Percentiles rank a stretch among this genome's conserved stretches.
These are phyloP conservation scores for Oceanites oceanicus DNA, from an alignment of 2,113 vertebrate genomes.

Conservation along the genomic window DNA sequence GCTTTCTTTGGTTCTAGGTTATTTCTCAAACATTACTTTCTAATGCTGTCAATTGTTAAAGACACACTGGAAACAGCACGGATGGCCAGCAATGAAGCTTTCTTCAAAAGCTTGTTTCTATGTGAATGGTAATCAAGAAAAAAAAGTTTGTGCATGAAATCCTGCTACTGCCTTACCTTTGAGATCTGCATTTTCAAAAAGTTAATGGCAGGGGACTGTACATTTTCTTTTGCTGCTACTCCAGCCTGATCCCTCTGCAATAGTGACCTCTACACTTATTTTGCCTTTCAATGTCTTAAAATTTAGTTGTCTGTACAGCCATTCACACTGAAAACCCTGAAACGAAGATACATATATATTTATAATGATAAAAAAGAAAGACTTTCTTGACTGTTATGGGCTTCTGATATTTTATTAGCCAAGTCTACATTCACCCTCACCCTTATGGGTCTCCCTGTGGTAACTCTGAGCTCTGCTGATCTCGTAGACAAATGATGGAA, in stretches of 20 bases:
- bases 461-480: constrained; percentile 31
- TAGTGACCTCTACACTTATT: constrained; percentile 11
- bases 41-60: background rate
- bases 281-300: constrained; percentile 32
- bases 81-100: background rate
- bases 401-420: constrained; percentile 49
- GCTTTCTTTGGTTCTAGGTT: background rate
- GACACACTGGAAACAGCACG: background rate
- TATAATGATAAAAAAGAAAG: constrained; percentile 27
- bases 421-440: constrained; percentile 25
- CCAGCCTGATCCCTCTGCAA: background rate
- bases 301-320: constrained; percentile 32
- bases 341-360: constrained; percentile 34
- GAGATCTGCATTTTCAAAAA: constrained; percentile 13
- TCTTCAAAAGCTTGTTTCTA: background rate
- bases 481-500: constrained; percentile 50
- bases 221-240: constrained; percentile 1
- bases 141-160: background rate
- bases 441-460: constrained; percentile 22
- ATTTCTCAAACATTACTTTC: background rate
- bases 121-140: background rate
- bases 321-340: background rate
- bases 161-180: background rate
- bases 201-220: background rate
- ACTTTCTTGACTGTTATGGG: constrained; percentile 15